Evolutionary conservation across 2,113 vertebrate genomes (phyloP).

Genomic region (Guaruba guarouba): DNA sequence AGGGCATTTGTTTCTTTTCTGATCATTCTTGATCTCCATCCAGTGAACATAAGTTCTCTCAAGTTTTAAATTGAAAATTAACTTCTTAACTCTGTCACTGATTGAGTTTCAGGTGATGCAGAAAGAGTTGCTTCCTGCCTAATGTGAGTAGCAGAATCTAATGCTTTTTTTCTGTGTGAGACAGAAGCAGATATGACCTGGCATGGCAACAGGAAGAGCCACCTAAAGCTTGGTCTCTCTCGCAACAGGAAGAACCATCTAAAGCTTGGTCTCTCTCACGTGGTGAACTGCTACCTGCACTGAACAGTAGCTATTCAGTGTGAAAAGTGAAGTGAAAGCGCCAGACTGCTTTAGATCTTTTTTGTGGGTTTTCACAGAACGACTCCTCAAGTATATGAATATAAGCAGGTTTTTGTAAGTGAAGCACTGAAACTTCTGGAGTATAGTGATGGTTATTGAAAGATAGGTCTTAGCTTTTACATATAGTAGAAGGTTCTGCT

Average conservation of each 20-base stretch:
- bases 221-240: neutral
- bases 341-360: neutral
- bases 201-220: neutral
- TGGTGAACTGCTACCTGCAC: neutral
- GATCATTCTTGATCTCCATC: neutral
- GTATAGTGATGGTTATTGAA: neutral
- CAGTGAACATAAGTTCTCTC: neutral
- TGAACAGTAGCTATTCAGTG: neutral
- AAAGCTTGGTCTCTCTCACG: neutral
- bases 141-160: neutral
- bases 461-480: neutral
- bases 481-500: neutral
- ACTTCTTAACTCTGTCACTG: neutral
- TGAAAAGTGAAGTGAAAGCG: neutral
- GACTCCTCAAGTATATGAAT: neutral
- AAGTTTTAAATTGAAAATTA: neutral
- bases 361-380: neutral
- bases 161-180: neutral
- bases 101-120: neutral
- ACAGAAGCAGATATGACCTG: neutral
- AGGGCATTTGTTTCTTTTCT: neutral
- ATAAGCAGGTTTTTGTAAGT: neutral
- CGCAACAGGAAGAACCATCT: neutral
- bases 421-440: neutral
- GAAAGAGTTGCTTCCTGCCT: neutral